A percentile compares a stretch with the other conserved stretches of the same genome.
Evolutionary conservation across 2,797 vertebrate species (phyloP).

Genomic region (Manis pentadactyla): DNA sequence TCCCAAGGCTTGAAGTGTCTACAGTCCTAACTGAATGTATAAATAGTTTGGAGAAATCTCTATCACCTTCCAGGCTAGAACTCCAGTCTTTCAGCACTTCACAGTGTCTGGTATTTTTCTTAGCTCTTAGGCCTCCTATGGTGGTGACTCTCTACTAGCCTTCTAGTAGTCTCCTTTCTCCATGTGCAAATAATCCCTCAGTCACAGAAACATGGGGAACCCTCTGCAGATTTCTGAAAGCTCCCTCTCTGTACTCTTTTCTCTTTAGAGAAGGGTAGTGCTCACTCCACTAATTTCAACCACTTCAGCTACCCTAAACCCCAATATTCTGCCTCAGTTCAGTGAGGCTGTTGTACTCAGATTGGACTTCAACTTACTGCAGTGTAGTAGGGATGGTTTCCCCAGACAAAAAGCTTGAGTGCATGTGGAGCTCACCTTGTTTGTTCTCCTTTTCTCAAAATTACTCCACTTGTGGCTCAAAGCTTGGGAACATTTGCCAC

Average conservation of each 20-base stretch:
- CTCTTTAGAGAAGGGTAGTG: background rate
- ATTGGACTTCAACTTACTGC: background rate
- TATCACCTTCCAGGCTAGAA: background rate
- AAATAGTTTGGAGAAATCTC: background rate
- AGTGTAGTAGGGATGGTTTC: too few species aligned
- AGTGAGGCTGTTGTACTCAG: background rate
- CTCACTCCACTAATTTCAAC: background rate
- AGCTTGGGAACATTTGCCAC: background rate
- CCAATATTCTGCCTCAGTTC: background rate
- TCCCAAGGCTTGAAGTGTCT: background rate
- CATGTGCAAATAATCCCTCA: background rate
- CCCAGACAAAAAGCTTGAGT: fast-evolving
- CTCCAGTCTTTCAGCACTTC: background rate
- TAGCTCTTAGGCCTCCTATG: fast-evolving
- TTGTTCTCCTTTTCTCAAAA: background rate
- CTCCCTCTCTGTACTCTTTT: background rate
- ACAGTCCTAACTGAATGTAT: background rate
- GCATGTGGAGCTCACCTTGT: fast-evolving
- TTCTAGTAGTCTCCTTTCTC: background rate
- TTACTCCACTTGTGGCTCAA: background rate
- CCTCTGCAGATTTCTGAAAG: background rate
- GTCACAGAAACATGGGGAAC: background rate
- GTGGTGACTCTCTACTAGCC: background rate
- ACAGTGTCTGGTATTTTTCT: background rate
- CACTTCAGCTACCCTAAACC: background rate